Evolutionary conservation across 2,797 vertebrate genomes (phyloP).

Genomic region (Coilia nasus): DNA sequence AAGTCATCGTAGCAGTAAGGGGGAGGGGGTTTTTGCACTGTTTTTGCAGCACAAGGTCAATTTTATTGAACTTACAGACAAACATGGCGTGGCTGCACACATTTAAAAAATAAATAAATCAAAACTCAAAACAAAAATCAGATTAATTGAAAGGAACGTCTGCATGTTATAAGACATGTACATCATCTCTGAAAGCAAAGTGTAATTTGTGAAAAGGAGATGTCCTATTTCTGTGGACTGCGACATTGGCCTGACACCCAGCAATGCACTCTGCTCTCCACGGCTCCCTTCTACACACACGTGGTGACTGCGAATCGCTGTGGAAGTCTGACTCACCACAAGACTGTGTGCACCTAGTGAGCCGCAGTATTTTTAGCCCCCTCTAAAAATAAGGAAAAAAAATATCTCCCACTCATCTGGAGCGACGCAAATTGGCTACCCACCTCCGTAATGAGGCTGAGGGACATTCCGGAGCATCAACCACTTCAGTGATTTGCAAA

Average conservation of each 20-base stretch:
- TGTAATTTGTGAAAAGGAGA: neutral
- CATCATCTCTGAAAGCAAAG: neutral
- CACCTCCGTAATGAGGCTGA: constrained; percentile 23
- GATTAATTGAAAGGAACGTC: neutral
- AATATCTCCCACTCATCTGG: constrained; percentile 47
- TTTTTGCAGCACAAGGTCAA: no score
- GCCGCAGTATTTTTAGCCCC: constrained; percentile 45
- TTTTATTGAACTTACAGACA: no score
- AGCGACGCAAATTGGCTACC: constrained; percentile 38
- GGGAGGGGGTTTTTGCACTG: no score
- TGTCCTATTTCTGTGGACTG: neutral
- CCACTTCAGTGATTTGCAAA: neutral
- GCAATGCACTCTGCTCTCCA: neutral
- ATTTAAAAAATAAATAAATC: no score
- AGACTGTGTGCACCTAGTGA: constrained; percentile 12
- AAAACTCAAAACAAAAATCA: no score
- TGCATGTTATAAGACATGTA: neutral
- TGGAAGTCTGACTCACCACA: constrained; percentile 32
- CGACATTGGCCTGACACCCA: neutral
- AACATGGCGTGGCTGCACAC: no score
- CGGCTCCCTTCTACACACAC: neutral
- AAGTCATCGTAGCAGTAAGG: neutral
- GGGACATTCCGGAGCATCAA: neutral
- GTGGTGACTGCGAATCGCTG: neutral
- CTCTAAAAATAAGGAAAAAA: constrained; percentile 53